Conservation (phyloP, 53 echinoderm and acorn worm species). For the Hippasteria phrygiana region DNA sequence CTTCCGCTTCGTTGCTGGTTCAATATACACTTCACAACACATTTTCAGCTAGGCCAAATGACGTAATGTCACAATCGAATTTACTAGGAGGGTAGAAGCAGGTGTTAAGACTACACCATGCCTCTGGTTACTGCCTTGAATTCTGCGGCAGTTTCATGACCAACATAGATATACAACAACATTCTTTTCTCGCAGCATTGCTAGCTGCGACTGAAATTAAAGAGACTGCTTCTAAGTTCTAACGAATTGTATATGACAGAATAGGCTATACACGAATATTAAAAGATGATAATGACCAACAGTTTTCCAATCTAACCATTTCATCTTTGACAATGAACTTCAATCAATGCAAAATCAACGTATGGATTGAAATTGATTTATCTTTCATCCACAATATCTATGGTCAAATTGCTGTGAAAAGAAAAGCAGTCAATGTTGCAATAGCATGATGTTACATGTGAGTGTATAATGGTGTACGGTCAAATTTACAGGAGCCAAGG, state of each 20-base stretch:
- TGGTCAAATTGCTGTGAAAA: too few relatives aligned
- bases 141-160: conserved; percentile 48
- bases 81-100: conserved; percentile 39
- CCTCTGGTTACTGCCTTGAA: conserved; percentile 7
- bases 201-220: not conserved
- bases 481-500: too few relatives aligned
- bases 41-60: conserved; percentile 50
- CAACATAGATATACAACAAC: not conserved
- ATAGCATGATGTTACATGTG: too few relatives aligned
- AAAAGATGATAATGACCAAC: not conserved
- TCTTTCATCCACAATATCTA: too few relatives aligned
- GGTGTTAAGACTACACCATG: conserved; percentile 37
- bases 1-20: conserved; percentile 50
- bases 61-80: conserved; percentile 64
- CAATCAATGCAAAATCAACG: too few relatives aligned
- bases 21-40: conserved; percentile 47
- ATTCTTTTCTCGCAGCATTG: not conserved
- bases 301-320: not conserved
- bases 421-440: too few relatives aligned
- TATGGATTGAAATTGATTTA: too few relatives aligned
- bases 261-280: not conserved
- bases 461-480: too few relatives aligned
- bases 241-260: not conserved
- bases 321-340: too few relatives aligned
- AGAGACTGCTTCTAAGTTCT: too few relatives aligned